These are phyloP conservation scores for Drosophila fuyamai DNA, from an alignment of 1,140 invertebrate genomes.

Conservation along the genomic window DNA sequence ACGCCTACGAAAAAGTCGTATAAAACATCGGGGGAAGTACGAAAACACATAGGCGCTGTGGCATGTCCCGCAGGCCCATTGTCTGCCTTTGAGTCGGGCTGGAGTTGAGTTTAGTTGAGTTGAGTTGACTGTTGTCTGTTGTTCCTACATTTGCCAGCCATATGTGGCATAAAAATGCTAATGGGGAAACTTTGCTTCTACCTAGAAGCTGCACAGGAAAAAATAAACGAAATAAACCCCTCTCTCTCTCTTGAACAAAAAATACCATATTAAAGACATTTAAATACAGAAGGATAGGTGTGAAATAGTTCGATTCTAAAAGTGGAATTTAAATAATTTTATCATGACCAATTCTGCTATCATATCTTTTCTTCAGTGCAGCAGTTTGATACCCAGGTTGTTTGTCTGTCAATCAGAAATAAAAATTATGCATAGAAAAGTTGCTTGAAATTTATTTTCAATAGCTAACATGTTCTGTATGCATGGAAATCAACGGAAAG, in stretches of 20 bases:
- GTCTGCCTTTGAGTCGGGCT: conserved; percentile 30
- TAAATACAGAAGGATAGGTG: too few relatives aligned
- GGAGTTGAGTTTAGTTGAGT: conserved; percentile 7
- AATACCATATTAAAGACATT: too few relatives aligned
- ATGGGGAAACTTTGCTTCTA: conserved; percentile 31
- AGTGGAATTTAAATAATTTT: too few relatives aligned
- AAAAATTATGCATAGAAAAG: conserved; percentile 10
- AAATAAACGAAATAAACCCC: too few relatives aligned
- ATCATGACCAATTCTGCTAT: too few relatives aligned
- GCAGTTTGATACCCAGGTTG: not conserved
- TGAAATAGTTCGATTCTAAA: too few relatives aligned
- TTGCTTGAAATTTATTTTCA: not conserved
- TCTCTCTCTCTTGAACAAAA: too few relatives aligned
- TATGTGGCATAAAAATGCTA: conserved; percentile 56
- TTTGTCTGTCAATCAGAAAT: conserved; percentile 27
- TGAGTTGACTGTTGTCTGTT: conserved; percentile 7
- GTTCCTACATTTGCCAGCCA: conserved; percentile 50
- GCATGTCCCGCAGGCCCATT: conserved; percentile 44
- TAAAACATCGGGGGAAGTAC: conserved; percentile 33
- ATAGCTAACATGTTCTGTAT: not conserved
- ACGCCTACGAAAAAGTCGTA: conserved; percentile 56
- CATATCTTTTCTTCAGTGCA: not conserved
- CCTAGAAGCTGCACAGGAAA: conserved; percentile 13
- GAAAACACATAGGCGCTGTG: conserved; percentile 7
- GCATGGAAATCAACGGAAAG: not conserved